Conservation (phyloP, 2,888 invertebrate genomes). For the Drosophila mercatorum region DNA sequence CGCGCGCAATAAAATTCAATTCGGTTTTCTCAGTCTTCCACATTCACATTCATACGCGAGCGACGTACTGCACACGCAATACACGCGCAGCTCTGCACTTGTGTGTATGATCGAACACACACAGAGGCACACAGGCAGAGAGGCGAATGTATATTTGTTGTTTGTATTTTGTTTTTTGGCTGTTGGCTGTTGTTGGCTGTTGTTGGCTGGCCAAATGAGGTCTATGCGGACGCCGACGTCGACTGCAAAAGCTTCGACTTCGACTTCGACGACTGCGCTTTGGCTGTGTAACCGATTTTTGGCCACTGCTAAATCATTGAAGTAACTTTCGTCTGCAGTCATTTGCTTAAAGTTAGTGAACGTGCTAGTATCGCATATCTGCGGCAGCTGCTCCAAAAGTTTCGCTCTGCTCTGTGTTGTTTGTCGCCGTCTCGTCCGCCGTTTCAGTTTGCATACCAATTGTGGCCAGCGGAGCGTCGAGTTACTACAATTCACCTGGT, state of each 20-base stretch:
- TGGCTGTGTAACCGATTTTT: conserved; percentile 78
- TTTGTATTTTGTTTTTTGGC: conserved; percentile 11
- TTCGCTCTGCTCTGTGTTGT: conserved; percentile 9
- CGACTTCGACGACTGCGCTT: conserved; percentile 44
- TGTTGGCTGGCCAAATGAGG: conserved; percentile 44
- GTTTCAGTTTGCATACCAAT: conserved; percentile 13
- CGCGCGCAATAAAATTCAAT: conserved; percentile 66
- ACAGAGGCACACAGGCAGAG: not conserved
- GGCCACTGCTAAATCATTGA: conserved; percentile 83
- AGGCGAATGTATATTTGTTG: conserved; percentile 10
- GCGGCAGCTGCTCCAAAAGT: conserved; percentile 55
- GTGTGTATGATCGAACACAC: conserved; percentile 10
- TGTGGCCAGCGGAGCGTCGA: conserved; percentile 14
- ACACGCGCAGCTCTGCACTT: conserved; percentile 5
- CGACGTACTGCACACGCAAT: conserved; percentile 2
- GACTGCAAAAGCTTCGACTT: conserved; percentile 53
- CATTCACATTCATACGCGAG: conserved; percentile 15
- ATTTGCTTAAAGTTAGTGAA: conserved; percentile 85
- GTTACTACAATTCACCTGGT: conserved; percentile 25
- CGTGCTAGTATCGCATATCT: conserved; percentile 83
- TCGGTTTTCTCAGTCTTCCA: conserved; percentile 44
- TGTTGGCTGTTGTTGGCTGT: conserved; percentile 16
- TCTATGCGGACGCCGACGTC: conserved; percentile 34
- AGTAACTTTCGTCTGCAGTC: conserved; percentile 84
- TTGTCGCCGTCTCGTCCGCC: not conserved